These are phyloP conservation scores for Lamellibrachia luymesi DNA, from an alignment of 1,140 invertebrate species.

Conservation along the genomic window DNA sequence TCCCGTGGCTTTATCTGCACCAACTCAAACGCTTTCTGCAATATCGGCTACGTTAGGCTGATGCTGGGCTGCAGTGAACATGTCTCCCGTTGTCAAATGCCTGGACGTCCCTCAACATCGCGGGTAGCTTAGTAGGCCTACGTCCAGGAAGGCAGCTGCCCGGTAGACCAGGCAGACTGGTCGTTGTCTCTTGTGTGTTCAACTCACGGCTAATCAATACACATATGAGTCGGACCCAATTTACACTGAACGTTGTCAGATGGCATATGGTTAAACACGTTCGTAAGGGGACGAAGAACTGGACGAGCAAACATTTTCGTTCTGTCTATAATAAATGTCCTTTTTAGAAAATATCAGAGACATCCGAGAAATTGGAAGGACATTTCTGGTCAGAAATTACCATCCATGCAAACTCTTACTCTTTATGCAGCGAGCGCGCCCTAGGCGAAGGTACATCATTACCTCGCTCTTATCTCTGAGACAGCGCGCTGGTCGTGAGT, in stretches of 20 bases:
- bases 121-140: background rate
- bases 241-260: background rate
- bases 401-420: too few relatives aligned
- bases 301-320: background rate
- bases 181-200: background rate
- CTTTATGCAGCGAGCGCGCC: background rate
- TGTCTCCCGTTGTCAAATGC: background rate
- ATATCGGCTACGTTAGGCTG: background rate
- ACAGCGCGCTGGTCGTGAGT: background rate
- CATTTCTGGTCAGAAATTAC: too few relatives aligned
- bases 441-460: background rate
- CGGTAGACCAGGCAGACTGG: background rate
- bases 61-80: background rate
- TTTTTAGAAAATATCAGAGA: background rate
- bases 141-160: background rate
- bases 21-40: background rate
- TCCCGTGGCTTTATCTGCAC: background rate
- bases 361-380: background rate
- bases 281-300: background rate
- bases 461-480: background rate
- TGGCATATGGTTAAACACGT: background rate
- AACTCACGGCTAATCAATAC: background rate
- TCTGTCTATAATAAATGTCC: background rate
- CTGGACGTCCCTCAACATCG: background rate
- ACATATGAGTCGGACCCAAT: background rate